These are phyloP conservation scores for Stegodyphus mimosarum DNA, from an alignment of 1,140 invertebrate species.

Conservation along the genomic window DNA sequence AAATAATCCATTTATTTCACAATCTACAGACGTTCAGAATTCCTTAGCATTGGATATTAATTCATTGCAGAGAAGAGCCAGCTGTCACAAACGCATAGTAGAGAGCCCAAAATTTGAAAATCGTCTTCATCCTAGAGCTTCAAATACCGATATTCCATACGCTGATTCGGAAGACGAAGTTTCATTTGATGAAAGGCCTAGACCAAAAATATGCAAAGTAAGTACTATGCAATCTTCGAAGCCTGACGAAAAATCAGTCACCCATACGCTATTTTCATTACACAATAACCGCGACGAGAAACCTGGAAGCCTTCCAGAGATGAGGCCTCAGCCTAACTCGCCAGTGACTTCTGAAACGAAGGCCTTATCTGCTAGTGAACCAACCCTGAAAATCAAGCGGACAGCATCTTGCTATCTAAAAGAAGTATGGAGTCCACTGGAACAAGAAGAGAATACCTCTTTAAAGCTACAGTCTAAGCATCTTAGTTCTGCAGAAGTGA, in stretches of 20 bases:
- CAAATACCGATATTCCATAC: constrained; percentile 34
- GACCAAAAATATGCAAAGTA: neutral
- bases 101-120: constrained; percentile 13
- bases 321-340: neutral
- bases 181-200: constrained; percentile 37
- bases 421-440: constrained; percentile 8
- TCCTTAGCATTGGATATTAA: neutral
- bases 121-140: constrained; percentile 32
- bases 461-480: neutral
- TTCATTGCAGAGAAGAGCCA: neutral
- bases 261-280: neutral
- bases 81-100: constrained; percentile 1
- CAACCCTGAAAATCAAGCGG: neutral
- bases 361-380: neutral
- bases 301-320: neutral
- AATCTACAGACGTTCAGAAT: neutral
- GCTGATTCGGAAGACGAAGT: constrained; percentile 36
- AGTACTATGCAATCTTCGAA: neutral
- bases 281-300: neutral
- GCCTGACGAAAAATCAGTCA: neutral
- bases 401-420: neutral
- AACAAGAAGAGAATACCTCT: constrained; percentile 24
- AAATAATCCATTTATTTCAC: too few species aligned
- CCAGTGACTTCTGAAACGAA: neutral
- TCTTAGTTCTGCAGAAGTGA: neutral